Evolutionary conservation across 92 coral and sea anemone species (phyloP).

Genomic region (Parazoanthus darwini): DNA sequence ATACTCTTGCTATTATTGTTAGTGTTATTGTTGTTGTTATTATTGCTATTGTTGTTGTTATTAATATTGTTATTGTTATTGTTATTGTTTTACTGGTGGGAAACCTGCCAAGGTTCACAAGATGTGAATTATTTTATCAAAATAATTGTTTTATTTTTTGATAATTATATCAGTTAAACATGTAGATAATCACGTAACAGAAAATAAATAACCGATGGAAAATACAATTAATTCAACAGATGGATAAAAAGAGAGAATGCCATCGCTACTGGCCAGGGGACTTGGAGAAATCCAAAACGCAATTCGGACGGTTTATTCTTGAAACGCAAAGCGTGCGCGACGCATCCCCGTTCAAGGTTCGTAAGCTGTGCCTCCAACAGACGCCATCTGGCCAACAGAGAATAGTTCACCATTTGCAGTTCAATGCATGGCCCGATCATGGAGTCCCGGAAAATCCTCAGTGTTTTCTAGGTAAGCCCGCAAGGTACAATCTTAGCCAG

Average conservation of each 20-base stretch:
- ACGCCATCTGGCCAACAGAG: constrained; percentile 52
- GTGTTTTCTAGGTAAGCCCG: constrained; percentile 76
- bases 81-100: too few relatives aligned
- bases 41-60: too few relatives aligned
- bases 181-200: background rate
- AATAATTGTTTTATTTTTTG: too few relatives aligned
- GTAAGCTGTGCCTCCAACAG: constrained; percentile 57
- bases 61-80: too few relatives aligned
- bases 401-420: constrained; percentile 78
- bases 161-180: background rate
- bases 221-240: constrained; percentile 22
- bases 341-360: constrained; percentile 69
- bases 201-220: background rate
- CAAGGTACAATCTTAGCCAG: background rate
- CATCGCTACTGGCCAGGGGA: constrained; percentile 94
- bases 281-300: constrained; percentile 40
- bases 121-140: too few relatives aligned
- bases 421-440: constrained; percentile 97
- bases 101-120: too few relatives aligned
- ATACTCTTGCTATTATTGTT: too few relatives aligned
- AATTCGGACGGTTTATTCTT: constrained; percentile 49
- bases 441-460: constrained; percentile 89
- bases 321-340: constrained; percentile 66
- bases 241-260: constrained; percentile 63
- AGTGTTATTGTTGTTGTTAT: too few relatives aligned